A percentile compares a stretch with the other conserved stretches of the same genome.
These are phyloP conservation scores for Odontomyia ornata DNA, from an alignment of 2,888 invertebrate species.

Conservation along the genomic window DNA sequence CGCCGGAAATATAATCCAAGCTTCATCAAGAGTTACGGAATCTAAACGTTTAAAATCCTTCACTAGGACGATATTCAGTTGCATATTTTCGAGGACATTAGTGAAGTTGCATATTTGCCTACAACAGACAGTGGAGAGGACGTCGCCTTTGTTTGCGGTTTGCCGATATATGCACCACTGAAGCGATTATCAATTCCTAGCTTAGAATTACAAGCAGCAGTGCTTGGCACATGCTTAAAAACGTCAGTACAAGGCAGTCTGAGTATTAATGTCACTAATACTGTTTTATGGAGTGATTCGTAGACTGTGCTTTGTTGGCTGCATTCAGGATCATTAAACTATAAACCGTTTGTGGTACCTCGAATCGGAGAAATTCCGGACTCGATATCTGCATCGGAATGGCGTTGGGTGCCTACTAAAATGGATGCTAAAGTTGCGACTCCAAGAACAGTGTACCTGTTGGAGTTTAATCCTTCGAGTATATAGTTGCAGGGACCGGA, in stretches of 20 bases:
- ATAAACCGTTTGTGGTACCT: slow-evolving; percentile 52
- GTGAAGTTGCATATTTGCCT: too few relatives aligned
- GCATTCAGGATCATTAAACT: slow-evolving; percentile 46
- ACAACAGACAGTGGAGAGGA: too few relatives aligned
- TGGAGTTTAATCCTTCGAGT: slow-evolving; percentile 43
- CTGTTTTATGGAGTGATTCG: slow-evolving; percentile 45
- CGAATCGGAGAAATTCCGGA: slow-evolving; percentile 52
- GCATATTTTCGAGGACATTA: too few relatives aligned
- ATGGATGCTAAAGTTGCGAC: slow-evolving; percentile 53
- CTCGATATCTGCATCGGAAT: slow-evolving; percentile 47
- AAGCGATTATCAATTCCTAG: slow-evolving; percentile 13
- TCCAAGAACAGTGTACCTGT: slow-evolving; percentile 47
- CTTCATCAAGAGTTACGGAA: too few relatives aligned
- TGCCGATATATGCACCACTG: too few relatives aligned
- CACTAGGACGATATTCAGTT: too few relatives aligned
- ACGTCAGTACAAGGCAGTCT: background rate
- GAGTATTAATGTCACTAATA: background rate
- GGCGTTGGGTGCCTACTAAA: slow-evolving; percentile 51
- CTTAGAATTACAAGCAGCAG: slow-evolving; percentile 22
- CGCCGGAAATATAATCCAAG: too few relatives aligned
- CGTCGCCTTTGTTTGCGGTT: slow-evolving; percentile 14
- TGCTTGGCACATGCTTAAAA: background rate
- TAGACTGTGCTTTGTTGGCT: slow-evolving; percentile 49
- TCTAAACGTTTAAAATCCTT: too few relatives aligned
- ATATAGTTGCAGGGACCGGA: slow-evolving; percentile 46